A percentile compares a stretch with the other conserved stretches of the same genome.
phyloP scores from a whole-genome alignment of 2,888 invertebrate species.

The Cheilosia variabilis region DNA sequence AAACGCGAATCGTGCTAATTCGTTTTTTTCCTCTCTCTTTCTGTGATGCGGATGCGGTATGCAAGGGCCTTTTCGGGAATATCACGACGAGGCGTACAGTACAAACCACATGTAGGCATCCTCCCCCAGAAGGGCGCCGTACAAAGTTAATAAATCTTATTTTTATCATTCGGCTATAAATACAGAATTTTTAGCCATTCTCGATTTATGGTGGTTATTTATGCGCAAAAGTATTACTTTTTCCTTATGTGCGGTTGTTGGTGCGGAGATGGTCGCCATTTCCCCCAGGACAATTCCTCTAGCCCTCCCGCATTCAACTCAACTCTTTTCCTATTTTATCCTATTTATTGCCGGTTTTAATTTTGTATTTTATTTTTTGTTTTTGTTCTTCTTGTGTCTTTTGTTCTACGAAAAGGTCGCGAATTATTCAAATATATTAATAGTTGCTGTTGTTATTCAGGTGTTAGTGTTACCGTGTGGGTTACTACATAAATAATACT shows the following conservation, averaged over 20 bases:
- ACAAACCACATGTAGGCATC: constrained; percentile 55
- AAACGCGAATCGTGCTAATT: constrained; percentile 57
- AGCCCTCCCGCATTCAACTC: constrained; percentile 26
- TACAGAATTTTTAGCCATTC: constrained; percentile 84
- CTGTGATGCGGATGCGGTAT: constrained; percentile 15
- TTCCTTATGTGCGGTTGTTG: constrained; percentile 75
- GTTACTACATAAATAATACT: constrained; percentile 65
- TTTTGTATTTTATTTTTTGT: constrained; percentile 10
- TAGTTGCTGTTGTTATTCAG: constrained; percentile 52
- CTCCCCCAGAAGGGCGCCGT: constrained; percentile 54
- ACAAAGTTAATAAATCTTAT: constrained; percentile 84
- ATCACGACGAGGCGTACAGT: constrained; percentile 19
- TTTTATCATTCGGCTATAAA: constrained; percentile 84
- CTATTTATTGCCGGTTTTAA: constrained; percentile 57
- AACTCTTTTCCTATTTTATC: constrained; percentile 73
- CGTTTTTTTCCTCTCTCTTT: constrained; percentile 36
- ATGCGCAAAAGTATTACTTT: constrained; percentile 80
- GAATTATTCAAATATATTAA: constrained; percentile 67
- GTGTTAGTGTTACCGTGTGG: constrained; percentile 45
- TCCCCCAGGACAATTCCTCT: constrained; percentile 63
- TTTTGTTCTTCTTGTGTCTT: constrained; percentile 25
- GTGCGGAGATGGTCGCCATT: constrained; percentile 70
- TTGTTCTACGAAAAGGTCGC: constrained; percentile 66
- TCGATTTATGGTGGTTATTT: constrained; percentile 84
- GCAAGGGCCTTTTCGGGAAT: constrained; percentile 32